A percentile compares a stretch with the other conserved stretches of the same genome.
phyloP scores from a whole-genome alignment of 2,888 invertebrate species.

The Nezara viridula region DNA sequence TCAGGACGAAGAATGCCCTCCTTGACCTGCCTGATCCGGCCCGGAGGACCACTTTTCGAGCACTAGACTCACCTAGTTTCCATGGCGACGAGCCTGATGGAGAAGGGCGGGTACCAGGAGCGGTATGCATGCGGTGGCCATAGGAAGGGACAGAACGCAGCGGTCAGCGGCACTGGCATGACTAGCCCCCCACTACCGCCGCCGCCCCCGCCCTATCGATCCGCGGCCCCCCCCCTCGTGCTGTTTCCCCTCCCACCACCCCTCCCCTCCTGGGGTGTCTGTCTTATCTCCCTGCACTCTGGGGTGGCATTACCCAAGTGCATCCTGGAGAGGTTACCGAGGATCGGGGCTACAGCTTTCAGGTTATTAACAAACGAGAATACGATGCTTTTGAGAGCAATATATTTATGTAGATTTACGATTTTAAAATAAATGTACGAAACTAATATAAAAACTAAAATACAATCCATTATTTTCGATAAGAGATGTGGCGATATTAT shows the following conservation, averaged over 20 bases:
- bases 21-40: background rate
- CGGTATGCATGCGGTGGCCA: conserved; percentile 26
- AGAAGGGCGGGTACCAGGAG: conserved; percentile 38
- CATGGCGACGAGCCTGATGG: conserved; percentile 44
- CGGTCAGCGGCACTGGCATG: conserved; percentile 42
- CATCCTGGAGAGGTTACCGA: too few species aligned
- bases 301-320: background rate
- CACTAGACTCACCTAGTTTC: conserved; percentile 42
- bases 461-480: too few species aligned
- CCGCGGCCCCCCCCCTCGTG: background rate
- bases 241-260: background rate
- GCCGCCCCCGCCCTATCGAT: conserved; percentile 17
- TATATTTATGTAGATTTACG: too few species aligned
- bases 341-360: background rate
- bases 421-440: too few species aligned
- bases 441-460: too few species aligned
- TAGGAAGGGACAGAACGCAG: conserved; percentile 34
- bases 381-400: too few species aligned
- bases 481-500: too few species aligned
- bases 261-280: background rate
- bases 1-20: background rate
- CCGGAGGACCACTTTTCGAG: background rate
- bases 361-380: too few species aligned
- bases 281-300: conserved; percentile 22
- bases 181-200: conserved; percentile 26